Conservation (phyloP, 2,888 invertebrate species). For the Capitulum mitella region DNA sequence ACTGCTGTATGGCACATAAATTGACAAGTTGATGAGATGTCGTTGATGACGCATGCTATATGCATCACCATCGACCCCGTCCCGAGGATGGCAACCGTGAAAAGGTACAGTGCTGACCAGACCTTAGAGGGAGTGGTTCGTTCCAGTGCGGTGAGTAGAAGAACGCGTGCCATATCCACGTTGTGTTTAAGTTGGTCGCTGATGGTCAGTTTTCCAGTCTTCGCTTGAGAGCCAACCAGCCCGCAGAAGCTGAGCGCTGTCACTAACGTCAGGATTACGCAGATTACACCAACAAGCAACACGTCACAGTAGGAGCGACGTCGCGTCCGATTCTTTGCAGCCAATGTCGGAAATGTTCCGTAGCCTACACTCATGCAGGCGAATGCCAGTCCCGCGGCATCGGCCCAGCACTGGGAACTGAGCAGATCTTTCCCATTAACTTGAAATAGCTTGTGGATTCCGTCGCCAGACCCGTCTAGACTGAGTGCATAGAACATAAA, state of each 20-base stretch:
- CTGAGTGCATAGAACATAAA: neutral
- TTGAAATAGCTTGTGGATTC: neutral
- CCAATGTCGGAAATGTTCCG: neutral
- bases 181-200: neutral
- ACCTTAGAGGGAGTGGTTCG: neutral
- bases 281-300: neutral
- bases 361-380: constrained; percentile 5
- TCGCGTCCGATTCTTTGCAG: neutral
- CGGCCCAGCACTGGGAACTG: neutral
- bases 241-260: neutral
- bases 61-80: neutral
- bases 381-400: neutral
- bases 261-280: neutral
- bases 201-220: neutral
- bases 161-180: neutral
- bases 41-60: neutral
- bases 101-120: neutral
- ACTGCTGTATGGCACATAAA: neutral
- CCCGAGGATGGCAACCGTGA: neutral
- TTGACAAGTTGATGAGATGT: neutral
- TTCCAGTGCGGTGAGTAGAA: neutral
- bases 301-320: constrained; percentile 1
- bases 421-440: neutral
- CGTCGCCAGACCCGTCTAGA: neutral
- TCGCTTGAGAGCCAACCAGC: neutral